These are phyloP conservation scores for Spea multiplicata DNA, from an alignment of 2,113 vertebrate species.

Conservation along the genomic window DNA sequence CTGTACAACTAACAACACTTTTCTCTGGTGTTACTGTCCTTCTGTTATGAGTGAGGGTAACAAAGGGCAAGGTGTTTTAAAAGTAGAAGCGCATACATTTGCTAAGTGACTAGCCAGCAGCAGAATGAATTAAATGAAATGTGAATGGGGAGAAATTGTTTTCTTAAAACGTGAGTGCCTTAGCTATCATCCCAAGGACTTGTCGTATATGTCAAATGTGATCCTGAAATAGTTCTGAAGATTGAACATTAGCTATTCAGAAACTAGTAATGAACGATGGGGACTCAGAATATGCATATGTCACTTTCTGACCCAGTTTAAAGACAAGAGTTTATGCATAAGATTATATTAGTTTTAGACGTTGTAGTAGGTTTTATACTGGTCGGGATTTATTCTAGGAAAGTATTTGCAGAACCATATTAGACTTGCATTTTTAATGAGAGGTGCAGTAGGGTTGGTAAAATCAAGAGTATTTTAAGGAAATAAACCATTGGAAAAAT, in stretches of 20 bases:
- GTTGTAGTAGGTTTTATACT: no score
- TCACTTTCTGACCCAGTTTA: conserved; percentile 29
- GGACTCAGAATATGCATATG: conserved; percentile 4
- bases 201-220: neutral
- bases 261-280: conserved; percentile 10
- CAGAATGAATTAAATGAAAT: neutral
- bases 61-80: no score
- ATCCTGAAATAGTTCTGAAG: neutral
- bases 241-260: neutral
- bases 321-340: neutral
- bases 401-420: neutral
- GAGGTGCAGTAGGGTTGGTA: neutral
- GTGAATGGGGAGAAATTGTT: neutral
- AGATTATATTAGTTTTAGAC: conserved; percentile 15
- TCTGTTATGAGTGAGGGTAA: no score
- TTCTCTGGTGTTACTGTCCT: no score
- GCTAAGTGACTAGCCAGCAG: neutral
- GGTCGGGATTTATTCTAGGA: no score
- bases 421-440: neutral
- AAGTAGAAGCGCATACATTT: neutral
- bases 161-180: conserved; percentile 8
- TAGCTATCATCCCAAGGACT: neutral
- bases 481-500: neutral
- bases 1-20: no score
- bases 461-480: neutral